Percentiles rank a stretch among this genome's conserved stretches.
These are phyloP conservation scores for Silurus aristotelis DNA, from an alignment of 2,797 vertebrate species.

Conservation along the genomic window DNA sequence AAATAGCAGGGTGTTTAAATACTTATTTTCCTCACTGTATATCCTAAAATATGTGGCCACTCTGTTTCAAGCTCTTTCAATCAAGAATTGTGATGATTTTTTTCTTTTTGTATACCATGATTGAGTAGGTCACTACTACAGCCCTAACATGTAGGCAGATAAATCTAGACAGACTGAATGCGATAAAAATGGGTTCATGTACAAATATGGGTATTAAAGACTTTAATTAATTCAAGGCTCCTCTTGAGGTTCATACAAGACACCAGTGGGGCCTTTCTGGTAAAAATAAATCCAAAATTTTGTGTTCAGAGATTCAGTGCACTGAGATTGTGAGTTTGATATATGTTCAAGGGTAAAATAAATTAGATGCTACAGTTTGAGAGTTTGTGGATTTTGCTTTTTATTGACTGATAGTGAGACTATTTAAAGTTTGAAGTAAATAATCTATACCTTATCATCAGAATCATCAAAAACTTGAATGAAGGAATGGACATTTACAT, in stretches of 20 bases:
- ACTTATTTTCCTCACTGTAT: not conserved
- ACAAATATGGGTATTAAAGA: conserved; percentile 30
- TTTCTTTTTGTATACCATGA: not conserved
- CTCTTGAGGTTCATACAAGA: conserved; percentile 32
- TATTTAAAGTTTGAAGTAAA: conserved; percentile 9
- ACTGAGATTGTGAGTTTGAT: not conserved
- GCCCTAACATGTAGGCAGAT: not conserved
- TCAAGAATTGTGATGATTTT: not conserved
- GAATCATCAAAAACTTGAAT: not conserved
- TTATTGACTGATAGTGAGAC: not conserved
- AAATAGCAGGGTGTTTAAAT: too few species aligned
- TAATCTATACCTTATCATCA: not conserved
- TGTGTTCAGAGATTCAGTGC: not conserved
- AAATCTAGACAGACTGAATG: not conserved
- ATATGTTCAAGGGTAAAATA: not conserved
- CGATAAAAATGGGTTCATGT: conserved; percentile 24
- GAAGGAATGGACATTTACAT: not conserved
- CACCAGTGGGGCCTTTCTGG: conserved; percentile 53
- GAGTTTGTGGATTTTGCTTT: not conserved
- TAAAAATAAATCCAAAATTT: conserved; percentile 2
- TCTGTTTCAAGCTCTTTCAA: conserved; percentile 3
- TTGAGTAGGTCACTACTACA: not conserved
- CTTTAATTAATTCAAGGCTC: conserved; percentile 32
- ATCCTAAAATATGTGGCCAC: not conserved
- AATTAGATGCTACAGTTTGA: not conserved